These are phyloP conservation scores for Temnothorax unifasciatus DNA, from an alignment of 2,888 invertebrate genomes.

Conservation along the genomic window DNA sequence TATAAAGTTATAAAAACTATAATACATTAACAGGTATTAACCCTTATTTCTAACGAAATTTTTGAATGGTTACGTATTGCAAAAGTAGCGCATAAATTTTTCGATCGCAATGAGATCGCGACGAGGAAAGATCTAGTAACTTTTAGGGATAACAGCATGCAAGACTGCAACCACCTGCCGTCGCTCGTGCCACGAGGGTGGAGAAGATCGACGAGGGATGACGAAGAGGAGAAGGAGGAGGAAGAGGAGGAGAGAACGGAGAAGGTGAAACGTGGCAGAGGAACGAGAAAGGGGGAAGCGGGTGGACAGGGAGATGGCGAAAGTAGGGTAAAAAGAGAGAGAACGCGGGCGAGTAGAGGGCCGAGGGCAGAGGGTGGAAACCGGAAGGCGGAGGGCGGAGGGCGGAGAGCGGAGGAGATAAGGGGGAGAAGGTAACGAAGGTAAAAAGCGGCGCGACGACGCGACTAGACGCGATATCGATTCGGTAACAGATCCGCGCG, in stretches of 20 bases:
- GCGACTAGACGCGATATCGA: constrained; percentile 79
- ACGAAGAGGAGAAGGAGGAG: neutral
- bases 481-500: constrained; percentile 81
- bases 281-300: neutral
- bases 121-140: constrained; percentile 59
- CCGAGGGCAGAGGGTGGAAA: neutral
- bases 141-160: constrained; percentile 61
- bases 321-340: neutral
- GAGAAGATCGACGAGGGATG: neutral
- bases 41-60: no score
- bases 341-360: constrained; percentile 47
- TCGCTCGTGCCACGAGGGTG: constrained; percentile 34
- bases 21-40: no score
- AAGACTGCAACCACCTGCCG: constrained; percentile 74
- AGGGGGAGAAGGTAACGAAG: constrained; percentile 54
- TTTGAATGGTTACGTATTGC: no score
- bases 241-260: constrained; percentile 14
- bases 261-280: neutral
- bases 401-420: constrained; percentile 44
- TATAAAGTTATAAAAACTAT: no score
- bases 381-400: constrained; percentile 56
- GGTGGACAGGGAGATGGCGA: neutral
- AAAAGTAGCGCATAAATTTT: no score
- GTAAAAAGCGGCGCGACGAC: constrained; percentile 71
- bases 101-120: no score